phyloP scores from a whole-genome alignment of 2,113 vertebrate species.

The Todiramphus chloris region DNA sequence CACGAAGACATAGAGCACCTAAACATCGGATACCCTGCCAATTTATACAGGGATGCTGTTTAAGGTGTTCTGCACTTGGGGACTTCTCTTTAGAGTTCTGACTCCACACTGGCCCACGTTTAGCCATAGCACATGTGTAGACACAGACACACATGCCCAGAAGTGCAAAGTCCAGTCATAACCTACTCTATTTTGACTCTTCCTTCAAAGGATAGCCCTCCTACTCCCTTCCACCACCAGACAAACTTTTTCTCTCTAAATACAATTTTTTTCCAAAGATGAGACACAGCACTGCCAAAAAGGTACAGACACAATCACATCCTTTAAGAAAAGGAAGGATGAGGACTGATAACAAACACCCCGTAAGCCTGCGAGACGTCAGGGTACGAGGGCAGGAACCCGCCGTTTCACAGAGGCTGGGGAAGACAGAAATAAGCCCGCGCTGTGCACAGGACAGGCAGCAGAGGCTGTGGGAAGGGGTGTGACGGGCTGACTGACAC shows the following conservation, averaged over 20 bases:
- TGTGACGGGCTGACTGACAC: too few species aligned
- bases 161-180: background rate
- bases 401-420: background rate
- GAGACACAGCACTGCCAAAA: background rate
- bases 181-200: background rate
- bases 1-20: background rate
- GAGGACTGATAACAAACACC: accelerated
- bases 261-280: background rate
- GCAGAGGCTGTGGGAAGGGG: accelerated
- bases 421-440: background rate
- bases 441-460: background rate
- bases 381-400: too few species aligned
- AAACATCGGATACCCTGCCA: background rate
- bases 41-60: background rate
- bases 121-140: background rate
- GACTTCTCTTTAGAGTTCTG: background rate
- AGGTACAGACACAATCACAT: background rate
- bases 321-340: background rate
- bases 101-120: background rate
- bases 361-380: background rate
- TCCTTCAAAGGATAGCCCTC: background rate
- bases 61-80: background rate
- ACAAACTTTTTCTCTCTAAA: background rate
- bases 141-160: background rate
- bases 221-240: background rate